A percentile compares a stretch with the other conserved stretches of the same genome.
These are phyloP conservation scores for Semibalanus balanoides DNA, from an alignment of 1,140 invertebrate genomes.

Conservation along the genomic window DNA sequence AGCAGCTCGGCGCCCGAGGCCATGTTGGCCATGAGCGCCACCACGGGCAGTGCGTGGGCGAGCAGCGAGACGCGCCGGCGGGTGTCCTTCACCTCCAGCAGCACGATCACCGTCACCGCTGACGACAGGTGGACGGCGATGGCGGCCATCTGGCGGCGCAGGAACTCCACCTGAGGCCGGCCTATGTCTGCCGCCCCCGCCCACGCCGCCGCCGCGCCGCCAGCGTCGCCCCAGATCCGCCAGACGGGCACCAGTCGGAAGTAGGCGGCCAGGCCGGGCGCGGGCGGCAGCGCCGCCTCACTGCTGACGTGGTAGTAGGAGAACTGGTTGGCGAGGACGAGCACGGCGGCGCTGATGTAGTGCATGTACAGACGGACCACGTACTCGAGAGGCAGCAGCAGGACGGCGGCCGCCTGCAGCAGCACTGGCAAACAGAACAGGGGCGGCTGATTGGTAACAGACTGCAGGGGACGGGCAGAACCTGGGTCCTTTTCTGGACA, in stretches of 20 bases:
- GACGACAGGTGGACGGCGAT: conserved; percentile 32
- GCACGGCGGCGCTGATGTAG: conserved; percentile 31
- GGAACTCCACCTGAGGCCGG: conserved; percentile 15
- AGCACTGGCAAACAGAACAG: conserved; percentile 32
- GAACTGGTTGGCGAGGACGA: conserved; percentile 32
- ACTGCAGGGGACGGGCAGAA: no score
- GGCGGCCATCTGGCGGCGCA: conserved; percentile 28
- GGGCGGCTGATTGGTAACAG: no score
- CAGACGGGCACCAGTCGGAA: not conserved
- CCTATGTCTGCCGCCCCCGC: no score
- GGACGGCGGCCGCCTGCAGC: conserved; percentile 33
- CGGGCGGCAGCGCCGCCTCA: conserved; percentile 12
- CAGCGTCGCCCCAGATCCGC: not conserved
- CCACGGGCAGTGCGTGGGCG: not conserved
- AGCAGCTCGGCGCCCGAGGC: conserved; percentile 15
- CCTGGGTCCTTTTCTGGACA: no score
- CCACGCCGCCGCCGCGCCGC: no score
- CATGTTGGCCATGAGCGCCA: conserved; percentile 16
- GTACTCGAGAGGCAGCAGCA: conserved; percentile 35
- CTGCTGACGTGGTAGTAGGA: conserved; percentile 32
- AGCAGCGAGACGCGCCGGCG: conserved; percentile 19
- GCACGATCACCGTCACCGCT: conserved; percentile 30
- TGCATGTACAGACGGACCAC: conserved; percentile 39
- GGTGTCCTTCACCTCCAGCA: conserved; percentile 34
- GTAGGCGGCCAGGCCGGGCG: not conserved